Percentiles rank a stretch among this genome's conserved stretches.
These are phyloP conservation scores for Lophius americanus DNA, from an alignment of 2,797 vertebrate genomes.

Conservation along the genomic window DNA sequence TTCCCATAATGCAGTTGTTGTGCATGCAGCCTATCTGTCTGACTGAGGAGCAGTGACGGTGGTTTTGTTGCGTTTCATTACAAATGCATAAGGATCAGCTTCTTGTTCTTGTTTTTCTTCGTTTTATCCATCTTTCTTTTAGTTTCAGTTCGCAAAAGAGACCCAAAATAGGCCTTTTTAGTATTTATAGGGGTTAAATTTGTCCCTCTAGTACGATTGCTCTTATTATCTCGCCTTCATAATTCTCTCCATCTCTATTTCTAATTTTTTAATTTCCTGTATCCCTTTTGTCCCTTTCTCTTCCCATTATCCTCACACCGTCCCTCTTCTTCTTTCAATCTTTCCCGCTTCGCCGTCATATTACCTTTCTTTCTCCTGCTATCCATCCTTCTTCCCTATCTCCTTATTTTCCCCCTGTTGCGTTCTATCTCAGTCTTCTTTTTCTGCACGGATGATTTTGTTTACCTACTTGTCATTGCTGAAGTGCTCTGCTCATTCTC, in stretches of 20 bases:
- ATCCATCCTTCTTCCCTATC: slow-evolving; percentile 24
- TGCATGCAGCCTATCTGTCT: slow-evolving; percentile 26
- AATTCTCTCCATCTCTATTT: slow-evolving; percentile 18
- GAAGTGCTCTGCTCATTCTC: slow-evolving; percentile 70
- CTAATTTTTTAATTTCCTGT: slow-evolving; percentile 22
- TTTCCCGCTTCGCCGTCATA: neutral
- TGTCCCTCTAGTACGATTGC: slow-evolving; percentile 12
- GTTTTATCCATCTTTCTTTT: slow-evolving; percentile 4
- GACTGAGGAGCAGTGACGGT: slow-evolving; percentile 18
- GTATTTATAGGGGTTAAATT: slow-evolving; percentile 32
- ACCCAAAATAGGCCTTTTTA: neutral
- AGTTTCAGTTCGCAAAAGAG: slow-evolving; percentile 8
- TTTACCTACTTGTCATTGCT: slow-evolving; percentile 77
- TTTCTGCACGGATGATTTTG: slow-evolving; percentile 69
- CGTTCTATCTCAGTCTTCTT: slow-evolving; percentile 54
- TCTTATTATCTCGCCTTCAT: slow-evolving; percentile 19
- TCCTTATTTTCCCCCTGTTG: slow-evolving; percentile 46
- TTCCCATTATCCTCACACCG: neutral
- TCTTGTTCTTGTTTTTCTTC: slow-evolving; percentile 27
- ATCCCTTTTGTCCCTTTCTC: slow-evolving; percentile 13
- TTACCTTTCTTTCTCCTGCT: slow-evolving; percentile 12
- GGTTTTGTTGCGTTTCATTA: slow-evolving; percentile 56
- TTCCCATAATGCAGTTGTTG: slow-evolving; percentile 59
- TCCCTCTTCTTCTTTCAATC: neutral
- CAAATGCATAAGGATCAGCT: slow-evolving; percentile 42